Base-by-base conservation (phyloP, 2,113 vertebrate genomes). In the Ursus arctos region DNA sequence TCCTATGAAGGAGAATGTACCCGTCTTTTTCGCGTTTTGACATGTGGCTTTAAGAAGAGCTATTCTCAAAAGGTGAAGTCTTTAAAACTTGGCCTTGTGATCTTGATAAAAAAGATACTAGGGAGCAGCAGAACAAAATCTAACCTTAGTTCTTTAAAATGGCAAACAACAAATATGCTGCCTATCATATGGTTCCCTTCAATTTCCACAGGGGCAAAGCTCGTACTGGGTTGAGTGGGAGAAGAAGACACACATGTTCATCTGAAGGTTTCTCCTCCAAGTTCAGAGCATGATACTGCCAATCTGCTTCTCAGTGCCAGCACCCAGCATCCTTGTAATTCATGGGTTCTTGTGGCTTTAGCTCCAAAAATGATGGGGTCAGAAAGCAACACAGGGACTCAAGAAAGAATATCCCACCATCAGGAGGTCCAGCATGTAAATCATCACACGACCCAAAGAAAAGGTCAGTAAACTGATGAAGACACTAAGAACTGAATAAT, bases 131-230 rank as follows among this genome's bases (percentile, higher is more conserved):
- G 13, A 86, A 86, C 40, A 33, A 84, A 81, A 55, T 8, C 26
- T 21, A 59, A 95, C 81, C 33, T 11, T 0, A 26, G 36, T 11
- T 96, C 95, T 88, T 67, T 4, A 26, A 72, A 96, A 69, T 1
- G 13, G 53, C 53, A 19, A 26, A 49, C 10, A 57, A 57, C 28
- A 86, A 82, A 77, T 4, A 12, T 1, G 14, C 76, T 5, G 26
- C 36, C 11, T 28, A 7, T 14, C 24, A 4, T 0, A 6, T 11
- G 11, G 47, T 6, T 21, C 18, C 36, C 16, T 14, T 7, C 21
- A 31, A 7, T 33, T 12, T 4, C 15, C 40, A 2, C 36, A 26
- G 31, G 4, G 16, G 8, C 26, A 57, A 9, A 0, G 0, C 0
- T 15, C 2, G 0, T 3, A 4, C 5, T 47, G 40, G 22, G 47